Evolutionary conservation across 2,797 vertebrate species (phyloP), one percentile per base, ranked within the genome.

Genomic region (Chrysocyon brachyurus): DNA sequence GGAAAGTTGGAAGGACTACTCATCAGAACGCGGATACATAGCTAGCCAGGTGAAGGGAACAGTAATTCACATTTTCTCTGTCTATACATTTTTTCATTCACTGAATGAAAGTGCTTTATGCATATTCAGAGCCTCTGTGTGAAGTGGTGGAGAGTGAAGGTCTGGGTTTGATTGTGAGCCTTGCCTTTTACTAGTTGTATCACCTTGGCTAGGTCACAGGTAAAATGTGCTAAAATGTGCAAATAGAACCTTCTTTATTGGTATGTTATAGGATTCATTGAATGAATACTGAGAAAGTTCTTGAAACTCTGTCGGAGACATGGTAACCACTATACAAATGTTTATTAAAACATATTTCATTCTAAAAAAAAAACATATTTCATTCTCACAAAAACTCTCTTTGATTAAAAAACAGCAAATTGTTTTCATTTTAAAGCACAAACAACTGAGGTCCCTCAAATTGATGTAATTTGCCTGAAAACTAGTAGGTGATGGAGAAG

Each of bases 371-470:
- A 40, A 83, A 85, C 54, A 12, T 40, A 59, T 87, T 59, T 66
- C 70, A 81, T 66, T 82, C 5, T 96, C 28, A 57, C 2, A 59
- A n/a, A 21, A 82, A 77, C n/a, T 63, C n/a, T 88, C 33, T 77
- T 33, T 24, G 9, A 56, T 61, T 24, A 73, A 52, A 66, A 85
- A 78, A n/a, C 5, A 72, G 81, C 82, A 1, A 49, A 64, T 64
- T 61, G 46, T 77, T 96, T 90, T 68, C 10, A 72, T 77, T 94
- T 90, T 78, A 86, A 92, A 97, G 12, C 21, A 73, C 82, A 68
- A 3, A 8, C 21, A 40, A 85, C 8, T 21, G 49, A 75, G 22
- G 28, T 36, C 63, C 22, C 26, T 12, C 70, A 52, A 61, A 26
- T 46, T 52, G 24, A 78, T 46, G 3, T 52, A 46, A 28, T 56